Conservation (phyloP, 2,797 vertebrate species). For the Gymnothorax javanicus region DNA sequence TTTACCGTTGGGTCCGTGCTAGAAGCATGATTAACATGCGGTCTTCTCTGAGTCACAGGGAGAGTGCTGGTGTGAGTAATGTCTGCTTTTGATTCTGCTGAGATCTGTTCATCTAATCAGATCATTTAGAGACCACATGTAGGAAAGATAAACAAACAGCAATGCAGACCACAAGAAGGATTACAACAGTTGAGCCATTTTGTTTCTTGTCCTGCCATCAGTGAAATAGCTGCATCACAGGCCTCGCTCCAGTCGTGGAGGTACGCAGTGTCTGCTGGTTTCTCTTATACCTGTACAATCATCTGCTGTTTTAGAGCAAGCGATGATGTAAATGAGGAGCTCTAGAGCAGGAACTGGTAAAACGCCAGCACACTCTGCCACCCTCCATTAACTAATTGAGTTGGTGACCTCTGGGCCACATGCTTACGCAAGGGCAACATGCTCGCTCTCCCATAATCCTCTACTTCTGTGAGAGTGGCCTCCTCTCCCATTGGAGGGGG, state of each 20-base stretch:
- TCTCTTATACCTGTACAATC: too few relatives aligned
- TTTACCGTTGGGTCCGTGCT: not conserved
- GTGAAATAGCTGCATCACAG: not conserved
- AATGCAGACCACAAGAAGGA: not conserved
- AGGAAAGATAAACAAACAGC: not conserved
- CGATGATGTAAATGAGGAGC: too few relatives aligned
- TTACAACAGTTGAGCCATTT: not conserved
- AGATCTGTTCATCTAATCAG: not conserved
- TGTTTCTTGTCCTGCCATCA: not conserved
- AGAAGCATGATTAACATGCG: not conserved
- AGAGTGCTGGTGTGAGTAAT: not conserved
- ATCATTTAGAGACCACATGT: not conserved
- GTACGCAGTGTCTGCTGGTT: too few relatives aligned
- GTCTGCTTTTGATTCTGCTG: not conserved
- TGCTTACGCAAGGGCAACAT: too few relatives aligned
- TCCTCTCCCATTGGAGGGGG: not conserved
- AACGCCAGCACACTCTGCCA: too few relatives aligned
- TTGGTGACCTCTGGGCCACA: too few relatives aligned
- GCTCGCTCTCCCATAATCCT: too few relatives aligned
- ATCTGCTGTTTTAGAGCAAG: too few relatives aligned
- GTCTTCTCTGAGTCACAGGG: not conserved
- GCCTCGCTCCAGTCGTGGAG: too few relatives aligned
- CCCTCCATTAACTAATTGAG: too few relatives aligned
- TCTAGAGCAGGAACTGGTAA: too few relatives aligned
- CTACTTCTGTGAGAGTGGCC: not conserved